Evolutionary conservation across 2,888 invertebrate species (phyloP).

Genomic region (Drosophila meridionalis): DNA sequence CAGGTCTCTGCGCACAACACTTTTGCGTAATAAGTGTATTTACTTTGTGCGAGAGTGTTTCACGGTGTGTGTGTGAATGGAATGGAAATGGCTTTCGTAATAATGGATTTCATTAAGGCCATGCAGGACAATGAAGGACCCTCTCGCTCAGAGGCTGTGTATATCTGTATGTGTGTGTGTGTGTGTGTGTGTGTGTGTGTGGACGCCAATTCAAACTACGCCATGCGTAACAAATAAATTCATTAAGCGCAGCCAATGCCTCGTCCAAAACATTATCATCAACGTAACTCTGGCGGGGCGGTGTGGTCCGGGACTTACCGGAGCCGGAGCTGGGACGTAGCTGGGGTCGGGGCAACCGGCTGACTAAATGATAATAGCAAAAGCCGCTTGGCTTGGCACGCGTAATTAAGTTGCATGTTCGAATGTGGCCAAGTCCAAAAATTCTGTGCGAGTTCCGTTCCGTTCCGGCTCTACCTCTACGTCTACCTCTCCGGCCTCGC

Average conservation of each 20-base stretch:
- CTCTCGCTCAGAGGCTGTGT: slow-evolving; percentile 17
- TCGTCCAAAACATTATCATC: slow-evolving; percentile 76
- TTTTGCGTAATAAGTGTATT: slow-evolving; percentile 82
- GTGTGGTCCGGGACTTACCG: not conserved
- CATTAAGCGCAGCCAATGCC: slow-evolving; percentile 81
- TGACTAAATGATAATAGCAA: slow-evolving; percentile 78
- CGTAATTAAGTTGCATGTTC: slow-evolving; percentile 80
- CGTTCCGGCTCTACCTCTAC: not conserved
- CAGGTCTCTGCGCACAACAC: slow-evolving; percentile 61
- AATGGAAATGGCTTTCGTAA: slow-evolving; percentile 77
- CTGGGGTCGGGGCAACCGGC: slow-evolving; percentile 41
- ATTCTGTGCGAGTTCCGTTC: slow-evolving; percentile 3
- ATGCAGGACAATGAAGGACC: slow-evolving; percentile 70
- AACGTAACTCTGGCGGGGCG: slow-evolving; percentile 36
- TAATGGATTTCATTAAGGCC: slow-evolving; percentile 81
- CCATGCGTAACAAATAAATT: slow-evolving; percentile 82
- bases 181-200: slow-evolving; percentile 44
- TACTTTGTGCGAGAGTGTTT: slow-evolving; percentile 59
- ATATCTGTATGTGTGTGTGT: not conserved
- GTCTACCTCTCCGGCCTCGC: not conserved
- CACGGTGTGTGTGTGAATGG: slow-evolving; percentile 52
- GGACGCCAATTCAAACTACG: slow-evolving; percentile 78
- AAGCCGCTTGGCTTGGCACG: slow-evolving; percentile 78
- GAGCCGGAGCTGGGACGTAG: not conserved
- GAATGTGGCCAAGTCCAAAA: slow-evolving; percentile 54